Base-by-base conservation (phyloP, 2,797 vertebrate species). In the Antennarius maculatus region DNA sequence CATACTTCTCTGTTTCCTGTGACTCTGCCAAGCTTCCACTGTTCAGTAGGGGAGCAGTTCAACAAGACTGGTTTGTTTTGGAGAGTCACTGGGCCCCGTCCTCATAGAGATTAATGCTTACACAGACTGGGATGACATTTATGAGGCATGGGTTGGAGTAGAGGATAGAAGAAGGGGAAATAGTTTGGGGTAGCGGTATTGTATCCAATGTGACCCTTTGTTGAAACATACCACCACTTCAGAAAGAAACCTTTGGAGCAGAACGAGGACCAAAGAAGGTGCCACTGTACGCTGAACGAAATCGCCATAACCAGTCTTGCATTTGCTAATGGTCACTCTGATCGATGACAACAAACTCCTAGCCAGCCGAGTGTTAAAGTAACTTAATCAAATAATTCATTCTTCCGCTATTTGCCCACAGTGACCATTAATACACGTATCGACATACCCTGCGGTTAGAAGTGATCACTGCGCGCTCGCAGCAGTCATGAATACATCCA, bases 61-160 rank as follows among this genome's bases (percentile, higher is more conserved):
- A 92, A 87, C 87, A 90, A 90, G 87, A 80, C 82, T 27, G 82
- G 88, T 89, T 91, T 89, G 90, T 92, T 84, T 86, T 90, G 88
- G 85, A 91, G 85, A 82, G 84, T 85, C 80, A 77, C 79, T 85
- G 80, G 77, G 89, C 85, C 82, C 82, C 79, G 55, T 87, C 83
- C 55, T 88, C 77, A 73, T 61, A 72, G 81, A 89, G 88, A 93
- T 92, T 90, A 91, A 91, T 92, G 90, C 82, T 80, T 54, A 79
- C 60, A 89, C 82, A 77, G 83, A 81, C 74, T 62, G 74, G 74
- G 84, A 88, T 92, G 93, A 91, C 91, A 91, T 92, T 92, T 93
- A 91, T 91, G 89, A 90, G 88, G 81, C 83, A 81, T 56, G 66
- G 74, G 43, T 56, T 63, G 67, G 55, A 81, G 77, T 81, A 54